A percentile compares a stretch with the other conserved stretches of the same genome.
These are phyloP conservation scores for Gibbula magus DNA, from an alignment of 2,888 invertebrate species.

Conservation along the genomic window DNA sequence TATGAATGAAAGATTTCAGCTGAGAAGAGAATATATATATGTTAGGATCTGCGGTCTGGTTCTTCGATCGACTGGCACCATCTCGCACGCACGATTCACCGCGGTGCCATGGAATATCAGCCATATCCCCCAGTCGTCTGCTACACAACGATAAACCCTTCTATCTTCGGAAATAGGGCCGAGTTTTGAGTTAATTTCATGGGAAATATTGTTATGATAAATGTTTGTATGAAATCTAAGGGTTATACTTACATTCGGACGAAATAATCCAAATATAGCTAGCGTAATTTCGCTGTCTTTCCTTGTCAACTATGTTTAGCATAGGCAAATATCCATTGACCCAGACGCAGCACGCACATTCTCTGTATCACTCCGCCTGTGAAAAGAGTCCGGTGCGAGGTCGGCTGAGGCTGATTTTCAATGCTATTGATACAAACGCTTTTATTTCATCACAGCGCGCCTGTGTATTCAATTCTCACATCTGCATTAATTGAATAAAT, in stretches of 20 bases:
- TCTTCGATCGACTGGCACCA: neutral
- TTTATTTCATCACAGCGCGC: too few species aligned
- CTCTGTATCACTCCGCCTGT: neutral
- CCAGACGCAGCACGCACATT: neutral
- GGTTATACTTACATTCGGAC: too few species aligned
- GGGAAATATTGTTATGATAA: too few species aligned
- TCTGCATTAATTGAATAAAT: too few species aligned
- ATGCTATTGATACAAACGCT: too few species aligned
- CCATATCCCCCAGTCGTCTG: neutral
- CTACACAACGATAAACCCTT: neutral
- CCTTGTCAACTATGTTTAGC: neutral
- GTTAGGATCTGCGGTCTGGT: neutral
- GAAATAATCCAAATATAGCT: too few species aligned
- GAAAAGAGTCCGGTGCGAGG: neutral
- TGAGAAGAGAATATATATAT: neutral
- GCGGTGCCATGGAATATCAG: neutral
- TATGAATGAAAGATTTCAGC: too few species aligned
- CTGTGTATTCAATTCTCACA: too few species aligned
- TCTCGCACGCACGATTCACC: neutral
- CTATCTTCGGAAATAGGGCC: too few species aligned
- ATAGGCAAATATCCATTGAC: slow-evolving; percentile 13
- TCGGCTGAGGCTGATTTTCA: too few species aligned
- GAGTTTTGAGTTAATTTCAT: too few species aligned
- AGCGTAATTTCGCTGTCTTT: neutral
- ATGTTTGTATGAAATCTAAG: too few species aligned